Evolutionary conservation across 2,113 vertebrate genomes (phyloP), one percentile per base, ranked within the genome.

Genomic region (Notarius quadriscutis): DNA sequence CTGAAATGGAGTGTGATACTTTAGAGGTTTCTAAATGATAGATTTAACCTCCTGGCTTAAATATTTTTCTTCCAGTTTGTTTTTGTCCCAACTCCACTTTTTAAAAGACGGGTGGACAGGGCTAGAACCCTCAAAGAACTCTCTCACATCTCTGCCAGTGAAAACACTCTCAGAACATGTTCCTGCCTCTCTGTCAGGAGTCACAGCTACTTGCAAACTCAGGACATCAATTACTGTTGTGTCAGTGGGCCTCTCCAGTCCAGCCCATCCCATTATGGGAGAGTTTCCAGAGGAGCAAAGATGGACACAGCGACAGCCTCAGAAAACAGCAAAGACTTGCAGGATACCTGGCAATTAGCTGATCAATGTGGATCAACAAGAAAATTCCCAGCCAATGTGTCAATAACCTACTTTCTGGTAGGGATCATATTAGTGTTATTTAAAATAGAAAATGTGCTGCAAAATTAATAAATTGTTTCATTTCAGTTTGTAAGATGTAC

Each of bases 161-260:
- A 86, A 89, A 92, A 92, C 89, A 80, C 84, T 90, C 88, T 86
- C 77, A 79, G 89, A 89, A 92, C 87, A 84, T 90, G 91, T 91
- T 91, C 89, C 89, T 88, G 89, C 81, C 67, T 88, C 82, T 91
- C 90, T 89, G 90, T 91, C 84, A 91, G 87, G 90, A 92, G 86
- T 92, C 89, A 90, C 92, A 92, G 89, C 89, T 89, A 90, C 89
- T 90, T 90, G 91, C 88, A 87, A 93, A 90, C 83, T 72, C 27
- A 53, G 87, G 88, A 88, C 90, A 91, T 92, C 89, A 90, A 90
- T 90, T 89, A 90, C 69, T 85, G 65, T 89, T 69, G 18, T 90
- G 87, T 88, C 86, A 87, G 83, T 85, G 81, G 63, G 62, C n/a
- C 74, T 62, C 55, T 50, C 69, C 65, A 50, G 48, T 63, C 58